phyloP scores from a whole-genome alignment of 1,140 invertebrate species.

The Conopomorpha cramerella region DNA sequence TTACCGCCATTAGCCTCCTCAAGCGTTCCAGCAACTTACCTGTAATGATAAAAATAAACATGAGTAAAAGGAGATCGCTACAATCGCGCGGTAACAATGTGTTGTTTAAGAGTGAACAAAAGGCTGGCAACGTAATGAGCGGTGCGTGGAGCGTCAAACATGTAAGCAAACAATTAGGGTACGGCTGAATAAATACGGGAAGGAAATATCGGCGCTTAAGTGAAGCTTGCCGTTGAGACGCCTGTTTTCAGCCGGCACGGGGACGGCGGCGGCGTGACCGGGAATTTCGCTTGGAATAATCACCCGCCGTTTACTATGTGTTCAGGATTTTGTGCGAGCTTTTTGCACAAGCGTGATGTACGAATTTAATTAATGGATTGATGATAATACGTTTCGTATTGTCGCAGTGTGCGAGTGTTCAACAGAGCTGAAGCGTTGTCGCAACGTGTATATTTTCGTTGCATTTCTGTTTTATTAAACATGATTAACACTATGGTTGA shows the following conservation, averaged over 20 bases:
- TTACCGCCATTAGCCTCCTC: constrained; percentile 25
- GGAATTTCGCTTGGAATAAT: too few relatives aligned
- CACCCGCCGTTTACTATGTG: too few relatives aligned
- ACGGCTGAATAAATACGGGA: constrained; percentile 58
- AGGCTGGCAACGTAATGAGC: constrained; percentile 52
- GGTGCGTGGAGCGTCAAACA: constrained; percentile 57
- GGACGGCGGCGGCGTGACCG: too few relatives aligned
- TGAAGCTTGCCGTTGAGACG: constrained; percentile 36
- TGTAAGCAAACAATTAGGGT: constrained; percentile 59
- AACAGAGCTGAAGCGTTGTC: too few relatives aligned
- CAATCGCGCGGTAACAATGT: constrained; percentile 48
- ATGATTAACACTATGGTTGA: too few relatives aligned
- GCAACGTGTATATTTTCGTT: too few relatives aligned
- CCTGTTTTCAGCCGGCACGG: constrained; percentile 6
- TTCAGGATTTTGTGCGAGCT: too few relatives aligned
- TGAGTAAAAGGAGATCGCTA: constrained; percentile 42
- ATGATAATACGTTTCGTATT: too few relatives aligned
- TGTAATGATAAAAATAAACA: constrained; percentile 51
- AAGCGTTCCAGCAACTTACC: constrained; percentile 35
- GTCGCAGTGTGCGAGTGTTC: too few relatives aligned
- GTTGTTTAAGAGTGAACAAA: constrained; percentile 55
- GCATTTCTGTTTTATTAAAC: too few relatives aligned
- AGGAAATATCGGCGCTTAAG: constrained; percentile 50
- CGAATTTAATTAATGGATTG: too few relatives aligned
- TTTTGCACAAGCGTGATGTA: too few relatives aligned